Evolutionary conservation across 1,140 invertebrate species (phyloP).

Genomic region (Nilaparvata lugens): DNA sequence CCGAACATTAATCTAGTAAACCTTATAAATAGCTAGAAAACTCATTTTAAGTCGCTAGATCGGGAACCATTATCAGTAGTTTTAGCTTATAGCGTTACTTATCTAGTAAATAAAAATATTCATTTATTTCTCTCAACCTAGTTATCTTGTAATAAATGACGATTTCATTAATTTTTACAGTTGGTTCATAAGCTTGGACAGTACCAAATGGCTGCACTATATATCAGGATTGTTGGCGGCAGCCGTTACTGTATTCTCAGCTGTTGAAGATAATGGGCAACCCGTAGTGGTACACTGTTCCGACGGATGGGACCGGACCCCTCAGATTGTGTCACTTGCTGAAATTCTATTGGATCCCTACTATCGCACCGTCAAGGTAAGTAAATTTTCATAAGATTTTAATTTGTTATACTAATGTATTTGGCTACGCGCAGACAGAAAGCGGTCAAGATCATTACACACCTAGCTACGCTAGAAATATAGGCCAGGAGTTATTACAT

Average conservation of each 20-base stretch:
- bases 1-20: too few relatives aligned
- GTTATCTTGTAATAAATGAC: too few relatives aligned
- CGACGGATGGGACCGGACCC: conserved; percentile 95
- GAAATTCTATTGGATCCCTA: conserved; percentile 89
- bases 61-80: too few relatives aligned
- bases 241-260: conserved; percentile 66
- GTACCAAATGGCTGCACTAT: conserved; percentile 83
- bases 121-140: too few relatives aligned
- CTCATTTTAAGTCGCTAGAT: too few relatives aligned
- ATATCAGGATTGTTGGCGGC: conserved; percentile 74
- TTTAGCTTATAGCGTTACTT: too few relatives aligned
- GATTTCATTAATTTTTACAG: conserved; percentile 40
- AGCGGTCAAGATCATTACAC: too few relatives aligned
- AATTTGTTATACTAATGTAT: neutral
- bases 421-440: too few relatives aligned
- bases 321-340: conserved; percentile 84
- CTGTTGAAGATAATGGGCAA: conserved; percentile 71
- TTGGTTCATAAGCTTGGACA: conserved; percentile 80
- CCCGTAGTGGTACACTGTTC: conserved; percentile 93
- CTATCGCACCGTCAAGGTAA: conserved; percentile 82
- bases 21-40: too few relatives aligned
- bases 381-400: conserved; percentile 12
- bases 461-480: too few relatives aligned
- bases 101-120: too few relatives aligned
- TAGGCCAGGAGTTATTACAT: too few relatives aligned